phyloP scores from a whole-genome alignment of 2,888 invertebrate species.

The Pedicia rivosa region DNA sequence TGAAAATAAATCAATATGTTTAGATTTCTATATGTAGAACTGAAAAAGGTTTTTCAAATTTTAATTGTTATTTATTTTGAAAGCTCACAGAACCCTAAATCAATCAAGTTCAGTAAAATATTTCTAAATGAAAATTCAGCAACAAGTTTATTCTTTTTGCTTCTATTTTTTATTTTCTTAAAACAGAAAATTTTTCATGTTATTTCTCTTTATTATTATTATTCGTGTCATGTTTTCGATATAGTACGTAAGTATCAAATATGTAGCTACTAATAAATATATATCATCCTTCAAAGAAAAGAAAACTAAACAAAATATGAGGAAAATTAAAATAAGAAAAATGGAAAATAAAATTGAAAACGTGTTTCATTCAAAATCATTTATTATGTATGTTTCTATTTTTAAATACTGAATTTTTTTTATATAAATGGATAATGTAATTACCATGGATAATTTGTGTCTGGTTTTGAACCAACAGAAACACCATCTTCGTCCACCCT shows the following conservation, averaged over 20 bases:
- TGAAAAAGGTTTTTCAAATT: not conserved
- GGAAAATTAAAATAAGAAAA: not conserved
- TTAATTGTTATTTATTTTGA: not conserved
- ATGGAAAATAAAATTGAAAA: not conserved
- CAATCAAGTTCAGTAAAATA: too few species aligned
- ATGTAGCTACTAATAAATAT: not conserved
- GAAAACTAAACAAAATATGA: not conserved
- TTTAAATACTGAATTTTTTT: not conserved
- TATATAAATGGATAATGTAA: too few species aligned
- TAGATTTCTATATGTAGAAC: not conserved
- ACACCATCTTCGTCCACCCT: conserved; percentile 38
- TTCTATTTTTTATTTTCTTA: too few species aligned
- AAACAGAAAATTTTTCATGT: too few species aligned
- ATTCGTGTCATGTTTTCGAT: too few species aligned
- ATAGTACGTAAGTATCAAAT: too few species aligned
- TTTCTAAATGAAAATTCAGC: too few species aligned
- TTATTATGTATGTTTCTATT: conserved; percentile 6
- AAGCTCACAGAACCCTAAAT: too few species aligned
- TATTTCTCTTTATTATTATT: too few species aligned
- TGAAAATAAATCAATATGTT: not conserved
- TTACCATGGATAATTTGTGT: conserved; percentile 55
- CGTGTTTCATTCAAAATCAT: conserved; percentile 2
- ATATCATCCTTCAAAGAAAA: not conserved
- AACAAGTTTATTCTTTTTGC: too few species aligned
- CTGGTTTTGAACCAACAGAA: conserved; percentile 46